Percentiles rank a stretch among this genome's conserved stretches.
phyloP scores from a whole-genome alignment of 2,888 invertebrate species.

The Dioctria rufipes region DNA sequence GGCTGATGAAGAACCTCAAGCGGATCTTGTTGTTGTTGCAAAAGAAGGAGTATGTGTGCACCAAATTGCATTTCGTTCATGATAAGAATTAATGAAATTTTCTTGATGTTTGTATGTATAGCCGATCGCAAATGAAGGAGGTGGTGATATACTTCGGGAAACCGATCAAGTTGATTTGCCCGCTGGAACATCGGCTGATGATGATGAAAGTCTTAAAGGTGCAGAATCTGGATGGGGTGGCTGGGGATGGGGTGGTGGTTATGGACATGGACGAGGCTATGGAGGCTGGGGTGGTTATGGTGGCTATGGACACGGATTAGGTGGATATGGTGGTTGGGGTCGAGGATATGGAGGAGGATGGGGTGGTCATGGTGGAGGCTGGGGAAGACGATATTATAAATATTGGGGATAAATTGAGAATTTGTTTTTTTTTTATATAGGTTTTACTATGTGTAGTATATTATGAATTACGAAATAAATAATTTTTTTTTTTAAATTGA shows the following conservation, averaged over 20 bases:
- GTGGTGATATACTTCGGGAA: not conserved
- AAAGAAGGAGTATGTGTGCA: slow-evolving; percentile 20
- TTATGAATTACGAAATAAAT: not conserved
- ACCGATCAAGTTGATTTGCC: not conserved
- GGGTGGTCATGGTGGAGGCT: slow-evolving; percentile 23
- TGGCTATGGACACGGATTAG: slow-evolving; percentile 9
- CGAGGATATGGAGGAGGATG: slow-evolving; percentile 11
- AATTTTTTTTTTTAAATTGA: too few relatives aligned
- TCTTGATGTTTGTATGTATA: not conserved
- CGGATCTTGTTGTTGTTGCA: not conserved
- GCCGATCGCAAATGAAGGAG: slow-evolving; percentile 6
- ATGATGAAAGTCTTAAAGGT: slow-evolving; percentile 27
- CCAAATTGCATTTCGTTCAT: slow-evolving; percentile 2
- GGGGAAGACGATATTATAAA: not conserved
- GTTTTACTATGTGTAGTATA: too few relatives aligned
- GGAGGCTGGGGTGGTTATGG: slow-evolving; percentile 25
- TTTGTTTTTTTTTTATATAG: not conserved
- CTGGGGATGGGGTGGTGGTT: not conserved
- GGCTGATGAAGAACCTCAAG: slow-evolving; percentile 4
- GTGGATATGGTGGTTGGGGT: slow-evolving; percentile 13
- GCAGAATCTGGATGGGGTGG: slow-evolving; percentile 19
- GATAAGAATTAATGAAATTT: slow-evolving; percentile 23
- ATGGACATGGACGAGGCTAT: not conserved
- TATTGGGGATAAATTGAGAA: slow-evolving; percentile 17
- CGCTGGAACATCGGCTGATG: not conserved